A percentile compares a stretch with the other conserved stretches of the same genome.
These are phyloP conservation scores for Pangasianodon gigas DNA, from an alignment of 2,113 vertebrate genomes.

Conservation along the genomic window DNA sequence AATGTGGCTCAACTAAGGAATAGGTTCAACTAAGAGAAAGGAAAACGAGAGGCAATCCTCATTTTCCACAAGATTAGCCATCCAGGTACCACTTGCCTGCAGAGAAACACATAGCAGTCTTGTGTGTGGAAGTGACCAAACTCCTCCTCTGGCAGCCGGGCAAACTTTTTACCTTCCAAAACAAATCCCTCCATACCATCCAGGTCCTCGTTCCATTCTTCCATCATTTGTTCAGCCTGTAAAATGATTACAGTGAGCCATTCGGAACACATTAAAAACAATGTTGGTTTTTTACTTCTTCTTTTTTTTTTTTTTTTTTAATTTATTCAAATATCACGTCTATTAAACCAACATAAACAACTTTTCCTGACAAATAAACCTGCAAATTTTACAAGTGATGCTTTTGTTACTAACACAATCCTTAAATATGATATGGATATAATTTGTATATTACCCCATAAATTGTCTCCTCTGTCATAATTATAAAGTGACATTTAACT, in stretches of 20 bases:
- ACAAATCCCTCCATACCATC: conserved; percentile 99
- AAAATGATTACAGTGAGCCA: neutral
- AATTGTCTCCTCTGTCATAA: too few relatives aligned
- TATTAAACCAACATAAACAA: neutral
- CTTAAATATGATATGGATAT: neutral
- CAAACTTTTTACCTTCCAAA: conserved; percentile 95
- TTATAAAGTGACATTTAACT: too few relatives aligned
- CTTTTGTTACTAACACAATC: neutral
- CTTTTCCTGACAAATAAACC: neutral
- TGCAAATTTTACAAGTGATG: neutral
- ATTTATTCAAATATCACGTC: neutral
- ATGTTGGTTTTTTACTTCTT: neutral
- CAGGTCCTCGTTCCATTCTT: conserved; percentile 97
- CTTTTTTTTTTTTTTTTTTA: neutral
- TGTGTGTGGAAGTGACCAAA: conserved; percentile 96
- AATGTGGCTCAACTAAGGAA: too few relatives aligned
- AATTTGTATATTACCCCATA: neutral
- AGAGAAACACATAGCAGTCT: conserved; percentile 98
- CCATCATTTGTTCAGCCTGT: conserved; percentile 94
- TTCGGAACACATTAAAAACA: neutral
- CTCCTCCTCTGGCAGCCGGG: conserved; percentile 93
- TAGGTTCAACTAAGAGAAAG: neutral
- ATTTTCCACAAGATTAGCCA: neutral
- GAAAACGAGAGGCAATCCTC: neutral
- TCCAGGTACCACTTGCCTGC: conserved; percentile 76